Percentiles rank a stretch among this genome's conserved stretches.
Conservation (phyloP, 2,113 vertebrate genomes). For the Syngnathus scovelli region DNA sequence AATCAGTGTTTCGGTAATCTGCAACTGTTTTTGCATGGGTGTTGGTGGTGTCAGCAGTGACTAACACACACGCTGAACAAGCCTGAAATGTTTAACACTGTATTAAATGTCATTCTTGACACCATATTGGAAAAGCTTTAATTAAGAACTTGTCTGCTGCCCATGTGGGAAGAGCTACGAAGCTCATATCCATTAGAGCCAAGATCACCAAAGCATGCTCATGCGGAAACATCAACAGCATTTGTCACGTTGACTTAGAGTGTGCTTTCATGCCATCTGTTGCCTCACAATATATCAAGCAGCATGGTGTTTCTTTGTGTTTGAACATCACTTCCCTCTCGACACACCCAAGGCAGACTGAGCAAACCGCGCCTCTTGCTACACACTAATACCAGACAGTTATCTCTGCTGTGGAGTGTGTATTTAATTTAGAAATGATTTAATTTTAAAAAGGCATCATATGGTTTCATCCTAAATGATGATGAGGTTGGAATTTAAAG, state of each 20-base stretch:
- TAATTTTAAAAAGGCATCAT: too few species aligned
- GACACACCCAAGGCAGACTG: too few species aligned
- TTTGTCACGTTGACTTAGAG: slow-evolving; percentile 23
- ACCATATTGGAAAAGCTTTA: slow-evolving; percentile 26
- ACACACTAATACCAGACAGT: slow-evolving; percentile 49
- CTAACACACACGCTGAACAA: slow-evolving; percentile 34
- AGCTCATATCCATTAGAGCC: slow-evolving; percentile 31
- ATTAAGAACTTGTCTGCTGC: slow-evolving; percentile 10
- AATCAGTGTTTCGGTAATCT: slow-evolving; percentile 76
- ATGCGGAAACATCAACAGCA: slow-evolving; percentile 39
- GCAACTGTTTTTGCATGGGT: slow-evolving; percentile 53
- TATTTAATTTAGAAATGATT: slow-evolving; percentile 44
- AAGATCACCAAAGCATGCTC: slow-evolving; percentile 20
- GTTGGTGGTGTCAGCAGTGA: slow-evolving; percentile 41
- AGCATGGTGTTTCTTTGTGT: slow-evolving; percentile 25
- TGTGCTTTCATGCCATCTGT: slow-evolving; percentile 18
- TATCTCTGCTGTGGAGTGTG: slow-evolving; percentile 37
- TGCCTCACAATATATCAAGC: slow-evolving; percentile 15
- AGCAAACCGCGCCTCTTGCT: slow-evolving; percentile 9
- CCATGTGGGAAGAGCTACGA: slow-evolving; percentile 24
- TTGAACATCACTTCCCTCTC: slow-evolving; percentile 23
- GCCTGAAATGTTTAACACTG: slow-evolving; percentile 8
- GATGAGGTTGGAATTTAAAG: not conserved
- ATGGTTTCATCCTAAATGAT: too few species aligned
- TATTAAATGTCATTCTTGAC: slow-evolving; percentile 28